Evolutionary conservation across 1,140 invertebrate genomes (phyloP).

Genomic region (Thaumetopoea pityocampa): DNA sequence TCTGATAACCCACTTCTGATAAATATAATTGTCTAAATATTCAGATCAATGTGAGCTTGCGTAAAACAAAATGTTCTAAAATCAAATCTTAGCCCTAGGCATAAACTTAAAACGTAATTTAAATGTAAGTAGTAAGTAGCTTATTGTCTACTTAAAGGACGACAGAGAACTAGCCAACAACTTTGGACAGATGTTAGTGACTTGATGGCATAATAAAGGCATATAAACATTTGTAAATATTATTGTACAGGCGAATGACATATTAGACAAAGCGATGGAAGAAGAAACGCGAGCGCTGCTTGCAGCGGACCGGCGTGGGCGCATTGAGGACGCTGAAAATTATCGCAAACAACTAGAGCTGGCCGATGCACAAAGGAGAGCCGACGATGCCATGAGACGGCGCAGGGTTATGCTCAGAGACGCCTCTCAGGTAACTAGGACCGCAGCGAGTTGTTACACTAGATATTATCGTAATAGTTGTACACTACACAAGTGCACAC

Average conservation of each 20-base stretch:
- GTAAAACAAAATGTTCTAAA: no score
- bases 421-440: constrained; percentile 34
- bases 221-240: not conserved
- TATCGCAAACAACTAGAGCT: constrained; percentile 30
- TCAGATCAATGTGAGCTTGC: no score
- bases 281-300: constrained; percentile 37
- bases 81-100: no score
- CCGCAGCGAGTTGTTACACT: not conserved
- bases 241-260: constrained; percentile 29
- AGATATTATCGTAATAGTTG: not conserved
- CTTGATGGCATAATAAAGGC: not conserved
- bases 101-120: no score
- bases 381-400: constrained; percentile 34
- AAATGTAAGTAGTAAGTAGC: no score
- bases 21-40: no score
- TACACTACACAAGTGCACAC: not conserved
- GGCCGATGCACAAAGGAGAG: constrained; percentile 25
- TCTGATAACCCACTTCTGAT: no score
- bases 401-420: constrained; percentile 35
- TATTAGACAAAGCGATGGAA: constrained; percentile 45
- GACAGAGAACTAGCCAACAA: no score
- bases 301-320: constrained; percentile 37
- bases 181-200: no score
- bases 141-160: no score
- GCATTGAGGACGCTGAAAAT: constrained; percentile 28